Evolutionary conservation across 1,140 invertebrate species (phyloP).

Genomic region (Panagrolaimus sp.): DNA sequence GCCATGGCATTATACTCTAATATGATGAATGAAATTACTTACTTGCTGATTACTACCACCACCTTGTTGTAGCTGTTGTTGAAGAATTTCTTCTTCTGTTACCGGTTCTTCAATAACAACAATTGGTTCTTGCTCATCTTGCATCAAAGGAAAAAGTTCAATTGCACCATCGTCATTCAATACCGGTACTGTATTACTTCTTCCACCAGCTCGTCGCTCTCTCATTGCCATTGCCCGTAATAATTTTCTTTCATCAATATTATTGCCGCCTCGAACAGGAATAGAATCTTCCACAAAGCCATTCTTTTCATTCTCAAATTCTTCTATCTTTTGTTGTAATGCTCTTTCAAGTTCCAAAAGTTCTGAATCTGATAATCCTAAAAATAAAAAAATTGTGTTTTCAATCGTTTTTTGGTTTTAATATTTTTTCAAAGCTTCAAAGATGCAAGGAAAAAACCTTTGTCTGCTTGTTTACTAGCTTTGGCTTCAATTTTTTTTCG

Average conservation of each 20-base stretch:
- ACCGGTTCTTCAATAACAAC: background rate
- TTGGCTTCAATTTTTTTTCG: too few relatives aligned
- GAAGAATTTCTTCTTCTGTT: too few relatives aligned
- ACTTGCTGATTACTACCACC: too few relatives aligned
- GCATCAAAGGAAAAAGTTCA: background rate
- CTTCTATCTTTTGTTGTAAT: background rate
- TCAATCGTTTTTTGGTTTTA: too few relatives aligned
- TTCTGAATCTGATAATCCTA: background rate
- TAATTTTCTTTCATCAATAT: background rate
- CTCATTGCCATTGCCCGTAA: background rate
- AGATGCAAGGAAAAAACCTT: too few relatives aligned
- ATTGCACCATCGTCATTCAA: background rate
- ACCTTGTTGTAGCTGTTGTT: too few relatives aligned
- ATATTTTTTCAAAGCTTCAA: too few relatives aligned
- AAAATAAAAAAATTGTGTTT: background rate
- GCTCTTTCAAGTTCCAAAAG: background rate
- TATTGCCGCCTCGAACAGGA: background rate
- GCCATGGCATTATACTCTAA: too few relatives aligned
- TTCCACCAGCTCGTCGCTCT: background rate
- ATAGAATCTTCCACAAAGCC: slow-evolving; percentile 7
- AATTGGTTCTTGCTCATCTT: background rate
- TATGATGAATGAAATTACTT: too few relatives aligned
- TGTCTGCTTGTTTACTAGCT: too few relatives aligned
- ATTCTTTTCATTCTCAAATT: background rate
- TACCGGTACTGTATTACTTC: background rate